These are phyloP conservation scores for Mustela erminea DNA, from an alignment of 2,797 vertebrate species.

Conservation along the genomic window DNA sequence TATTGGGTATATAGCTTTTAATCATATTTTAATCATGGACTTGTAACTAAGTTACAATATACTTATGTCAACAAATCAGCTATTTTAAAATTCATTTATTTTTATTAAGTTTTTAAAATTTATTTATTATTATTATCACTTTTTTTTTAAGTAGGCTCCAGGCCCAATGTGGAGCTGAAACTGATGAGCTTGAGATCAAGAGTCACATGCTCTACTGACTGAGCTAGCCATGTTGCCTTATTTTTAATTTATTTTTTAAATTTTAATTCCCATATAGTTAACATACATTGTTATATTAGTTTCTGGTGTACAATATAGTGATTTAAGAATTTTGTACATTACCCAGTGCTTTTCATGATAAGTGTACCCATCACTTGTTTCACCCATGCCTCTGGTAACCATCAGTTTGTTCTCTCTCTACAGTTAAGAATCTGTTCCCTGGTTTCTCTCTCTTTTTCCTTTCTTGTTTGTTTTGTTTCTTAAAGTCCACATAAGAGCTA, in stretches of 20 bases:
- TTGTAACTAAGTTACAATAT: background rate
- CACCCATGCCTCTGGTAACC: background rate
- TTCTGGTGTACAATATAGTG: background rate
- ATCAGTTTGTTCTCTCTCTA: background rate
- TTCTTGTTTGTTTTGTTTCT: background rate
- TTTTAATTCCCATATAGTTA: background rate
- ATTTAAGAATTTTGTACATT: background rate
- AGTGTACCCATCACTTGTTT: background rate
- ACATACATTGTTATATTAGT: background rate
- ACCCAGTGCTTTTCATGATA: background rate
- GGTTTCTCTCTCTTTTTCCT: background rate
- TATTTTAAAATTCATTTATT: background rate
- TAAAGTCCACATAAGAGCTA: background rate
- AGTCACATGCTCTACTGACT: background rate
- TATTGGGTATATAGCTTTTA: background rate
- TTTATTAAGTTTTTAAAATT: background rate
- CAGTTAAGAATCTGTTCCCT: background rate
- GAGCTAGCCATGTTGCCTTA: background rate
- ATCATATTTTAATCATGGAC: background rate
- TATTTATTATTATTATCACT: background rate
- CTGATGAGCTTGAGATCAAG: background rate
- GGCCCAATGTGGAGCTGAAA: background rate
- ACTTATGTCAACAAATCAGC: background rate
- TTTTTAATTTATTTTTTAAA: background rate
- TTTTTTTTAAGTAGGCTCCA: background rate